Evolutionary conservation across 2,113 vertebrate genomes (phyloP).

Genomic region (Otus sunia): DNA sequence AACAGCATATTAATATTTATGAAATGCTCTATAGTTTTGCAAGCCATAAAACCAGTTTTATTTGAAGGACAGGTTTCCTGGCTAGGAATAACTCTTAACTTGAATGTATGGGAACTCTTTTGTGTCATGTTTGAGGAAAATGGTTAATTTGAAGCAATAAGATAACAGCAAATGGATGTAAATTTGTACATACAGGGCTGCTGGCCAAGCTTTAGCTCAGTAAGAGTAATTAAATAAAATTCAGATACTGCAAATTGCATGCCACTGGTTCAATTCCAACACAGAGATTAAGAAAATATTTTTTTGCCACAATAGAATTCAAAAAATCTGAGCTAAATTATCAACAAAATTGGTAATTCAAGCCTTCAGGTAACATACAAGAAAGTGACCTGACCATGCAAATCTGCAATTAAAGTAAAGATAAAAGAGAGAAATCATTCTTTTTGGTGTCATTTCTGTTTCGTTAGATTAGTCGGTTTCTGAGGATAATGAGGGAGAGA

Average conservation of each 20-base stretch:
- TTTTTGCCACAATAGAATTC: not conserved
- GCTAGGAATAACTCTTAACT: not conserved
- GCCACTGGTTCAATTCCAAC: not conserved
- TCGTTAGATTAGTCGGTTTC: not conserved
- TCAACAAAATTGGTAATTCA: not conserved
- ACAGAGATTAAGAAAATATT: not conserved
- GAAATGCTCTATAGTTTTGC: not conserved
- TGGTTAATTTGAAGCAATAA: not conserved
- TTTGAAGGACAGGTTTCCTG: not conserved
- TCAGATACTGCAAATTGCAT: not conserved
- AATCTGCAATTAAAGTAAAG: not conserved
- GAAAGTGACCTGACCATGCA: not conserved
- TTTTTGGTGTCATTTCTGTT: not conserved
- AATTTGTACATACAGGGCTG: not conserved
- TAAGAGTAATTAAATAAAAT: not conserved
- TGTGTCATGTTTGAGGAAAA: not conserved
- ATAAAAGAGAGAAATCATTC: not conserved
- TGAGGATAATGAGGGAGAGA: not conserved
- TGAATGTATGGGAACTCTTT: not conserved
- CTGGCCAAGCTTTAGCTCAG: not conserved
- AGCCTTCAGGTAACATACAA: not conserved
- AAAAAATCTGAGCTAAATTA: not conserved
- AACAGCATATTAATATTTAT: not conserved
- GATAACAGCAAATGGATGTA: not conserved
- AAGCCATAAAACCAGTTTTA: not conserved